Evolutionary conservation across 64 coral and sea anemone species (phyloP).

Genomic region (Hydrozoanthus tunicans): DNA sequence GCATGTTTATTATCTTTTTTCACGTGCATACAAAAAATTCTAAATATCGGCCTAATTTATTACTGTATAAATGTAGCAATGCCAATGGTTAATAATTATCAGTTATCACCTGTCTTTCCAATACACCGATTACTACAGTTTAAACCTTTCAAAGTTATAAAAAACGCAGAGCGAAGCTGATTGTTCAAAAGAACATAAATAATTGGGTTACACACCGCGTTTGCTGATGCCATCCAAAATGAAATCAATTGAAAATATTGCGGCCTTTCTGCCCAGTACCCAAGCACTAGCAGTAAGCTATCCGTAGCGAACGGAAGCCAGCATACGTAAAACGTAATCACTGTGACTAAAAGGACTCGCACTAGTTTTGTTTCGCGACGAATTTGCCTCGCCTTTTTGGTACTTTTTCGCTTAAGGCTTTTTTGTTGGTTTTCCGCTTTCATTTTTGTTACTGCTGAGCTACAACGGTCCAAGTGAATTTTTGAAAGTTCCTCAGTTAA

Average conservation of each 20-base stretch:
- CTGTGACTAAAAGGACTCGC: constrained; percentile 68
- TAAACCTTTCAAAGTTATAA: constrained; percentile 28
- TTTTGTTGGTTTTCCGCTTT: neutral
- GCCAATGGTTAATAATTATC: too few species aligned
- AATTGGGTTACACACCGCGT: constrained; percentile 72
- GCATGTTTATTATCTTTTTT: too few species aligned
- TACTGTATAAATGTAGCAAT: too few species aligned
- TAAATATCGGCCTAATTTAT: too few species aligned
- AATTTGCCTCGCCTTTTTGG: constrained; percentile 41
- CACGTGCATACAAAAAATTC: too few species aligned
- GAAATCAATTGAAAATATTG: constrained; percentile 52
- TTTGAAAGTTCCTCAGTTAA: neutral
- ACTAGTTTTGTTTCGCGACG: constrained; percentile 62
- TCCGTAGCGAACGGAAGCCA: constrained; percentile 81
- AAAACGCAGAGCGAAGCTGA: constrained; percentile 71
- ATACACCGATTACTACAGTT: neutral
- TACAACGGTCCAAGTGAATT: neutral
- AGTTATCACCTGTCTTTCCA: too few species aligned
- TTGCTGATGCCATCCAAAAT: constrained; percentile 80
- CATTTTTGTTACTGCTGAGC: neutral
- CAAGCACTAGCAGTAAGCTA: constrained; percentile 57
- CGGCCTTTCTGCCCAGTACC: constrained; percentile 41
- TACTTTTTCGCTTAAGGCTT: neutral
- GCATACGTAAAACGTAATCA: constrained; percentile 68
- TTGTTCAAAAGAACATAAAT: constrained; percentile 77